Evolutionary conservation across 2,888 invertebrate species (phyloP).

Genomic region (Andrena dorsata): DNA sequence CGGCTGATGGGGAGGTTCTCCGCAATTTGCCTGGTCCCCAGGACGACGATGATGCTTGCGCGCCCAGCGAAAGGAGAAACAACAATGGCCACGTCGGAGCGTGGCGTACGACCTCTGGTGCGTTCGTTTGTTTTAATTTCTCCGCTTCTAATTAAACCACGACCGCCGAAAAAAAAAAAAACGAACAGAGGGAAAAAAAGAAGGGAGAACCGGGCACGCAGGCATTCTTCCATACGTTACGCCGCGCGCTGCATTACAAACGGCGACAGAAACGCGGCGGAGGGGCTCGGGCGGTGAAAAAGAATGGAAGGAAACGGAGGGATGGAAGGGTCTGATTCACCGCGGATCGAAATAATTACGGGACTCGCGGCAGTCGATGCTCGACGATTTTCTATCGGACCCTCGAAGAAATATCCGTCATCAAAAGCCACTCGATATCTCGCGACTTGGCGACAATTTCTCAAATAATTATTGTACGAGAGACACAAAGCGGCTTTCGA

Average conservation of each 20-base stretch:
- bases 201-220: constrained; percentile 24
- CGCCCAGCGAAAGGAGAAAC: constrained; percentile 48
- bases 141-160: constrained; percentile 73
- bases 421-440: constrained; percentile 49
- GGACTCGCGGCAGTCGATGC: neutral
- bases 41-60: constrained; percentile 39
- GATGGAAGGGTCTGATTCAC: constrained; percentile 39
- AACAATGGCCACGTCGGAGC: constrained; percentile 51
- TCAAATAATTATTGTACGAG: constrained; percentile 70
- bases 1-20: constrained; percentile 27
- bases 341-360: constrained; percentile 55
- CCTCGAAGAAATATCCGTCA: constrained; percentile 45
- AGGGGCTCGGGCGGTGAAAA: neutral
- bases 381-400: constrained; percentile 32
- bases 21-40: constrained; percentile 46
- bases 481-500: constrained; percentile 67
- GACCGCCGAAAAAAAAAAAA: constrained; percentile 62
- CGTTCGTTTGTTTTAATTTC: constrained; percentile 74
- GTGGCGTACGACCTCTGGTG: constrained; percentile 15
- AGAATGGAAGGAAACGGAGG: neutral
- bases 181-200: neutral
- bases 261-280: constrained; percentile 22
- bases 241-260: constrained; percentile 21
- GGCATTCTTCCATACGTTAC: constrained; percentile 51
- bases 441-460: constrained; percentile 56